Percentiles rank a stretch among this genome's conserved stretches.
Conservation (phyloP, 2,797 vertebrate species). For the Manis pentadactyla region DNA sequence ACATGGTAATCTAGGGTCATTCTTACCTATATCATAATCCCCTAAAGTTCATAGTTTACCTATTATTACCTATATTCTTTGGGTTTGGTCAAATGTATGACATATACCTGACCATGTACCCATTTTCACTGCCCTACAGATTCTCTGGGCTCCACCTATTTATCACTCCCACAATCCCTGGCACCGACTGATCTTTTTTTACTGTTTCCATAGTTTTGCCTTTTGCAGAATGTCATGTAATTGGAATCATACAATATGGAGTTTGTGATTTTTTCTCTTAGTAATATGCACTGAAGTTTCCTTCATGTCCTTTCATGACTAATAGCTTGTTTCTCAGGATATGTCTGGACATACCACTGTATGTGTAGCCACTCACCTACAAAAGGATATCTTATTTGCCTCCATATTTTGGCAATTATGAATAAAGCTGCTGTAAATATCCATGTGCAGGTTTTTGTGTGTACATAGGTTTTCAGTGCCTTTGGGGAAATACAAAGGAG, state of each 20-base stretch:
- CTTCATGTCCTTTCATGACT: not conserved
- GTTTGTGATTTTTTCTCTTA: not conserved
- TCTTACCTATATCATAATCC: not conserved
- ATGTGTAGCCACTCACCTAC: not conserved
- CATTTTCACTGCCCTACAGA: not conserved
- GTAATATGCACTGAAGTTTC: not conserved
- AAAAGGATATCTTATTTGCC: not conserved
- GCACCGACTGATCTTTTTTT: not conserved
- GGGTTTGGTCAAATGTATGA: not conserved
- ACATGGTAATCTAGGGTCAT: too few relatives aligned
- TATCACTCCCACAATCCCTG: not conserved
- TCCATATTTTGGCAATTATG: not conserved
- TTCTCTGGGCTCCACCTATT: not conserved
- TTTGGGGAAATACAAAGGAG: not conserved
- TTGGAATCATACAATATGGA: not conserved
- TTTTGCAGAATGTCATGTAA: not conserved
- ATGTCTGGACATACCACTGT: not conserved
- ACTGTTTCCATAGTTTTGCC: not conserved
- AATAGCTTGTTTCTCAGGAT: not conserved
- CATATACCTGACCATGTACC: not conserved
- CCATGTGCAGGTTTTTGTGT: not conserved
- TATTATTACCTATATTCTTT: not conserved
- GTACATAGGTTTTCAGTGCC: not conserved
- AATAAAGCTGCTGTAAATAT: not conserved
- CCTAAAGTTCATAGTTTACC: not conserved